Base-by-base conservation (phyloP, 2,888 invertebrate species). In the Danaus chrysippus region DNA sequence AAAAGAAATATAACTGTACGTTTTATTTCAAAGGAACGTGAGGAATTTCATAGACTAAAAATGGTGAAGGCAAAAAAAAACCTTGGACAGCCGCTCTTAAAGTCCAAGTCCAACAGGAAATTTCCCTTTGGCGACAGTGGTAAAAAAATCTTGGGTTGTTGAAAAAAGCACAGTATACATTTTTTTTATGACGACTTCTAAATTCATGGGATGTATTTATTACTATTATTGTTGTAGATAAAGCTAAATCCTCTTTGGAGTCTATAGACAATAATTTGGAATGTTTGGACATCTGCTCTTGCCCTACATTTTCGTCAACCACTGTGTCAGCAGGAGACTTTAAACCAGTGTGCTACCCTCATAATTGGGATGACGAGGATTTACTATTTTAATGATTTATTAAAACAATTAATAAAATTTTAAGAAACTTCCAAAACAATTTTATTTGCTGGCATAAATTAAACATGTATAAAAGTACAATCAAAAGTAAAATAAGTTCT, bases 1-100 rank as follows among this genome's bases (percentile, higher is more conserved):
- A n/a, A 17, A 17, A 10, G 1, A 1, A 15, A 46, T 8, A n/a
- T 46, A 17, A 10, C 10, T 17, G 10, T 17, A 17, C 10, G n/a
- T 34, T 46, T 58, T 58, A 42, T 58, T 54, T 13, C 19, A 54
- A 53, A 91, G 91, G 91, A 91, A 67, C 77, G 91, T 58, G 91
- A 91, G 73, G 91, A 91, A n/a, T 89, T 89, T 63, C 89, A 90
- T 69, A 81, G 91, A 13, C 70, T 91, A 65, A 91, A 91, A 74
- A 87, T 91, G 87, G 83, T 91, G 15, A 91, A 91, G 72, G 87
- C 90, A 0, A 87, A 91, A 75, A 91, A 91, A 70, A 77, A 81
- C 13, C 77, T 75, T 15, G 77, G 69, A 10, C 79, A 69, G 70
- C 75, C 17, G 62, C 77, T 58, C 71, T 75, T 10, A 63, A 71